These are phyloP conservation scores for Myotis davidii DNA, from an alignment of 2,113 vertebrate genomes.

Conservation along the genomic window DNA sequence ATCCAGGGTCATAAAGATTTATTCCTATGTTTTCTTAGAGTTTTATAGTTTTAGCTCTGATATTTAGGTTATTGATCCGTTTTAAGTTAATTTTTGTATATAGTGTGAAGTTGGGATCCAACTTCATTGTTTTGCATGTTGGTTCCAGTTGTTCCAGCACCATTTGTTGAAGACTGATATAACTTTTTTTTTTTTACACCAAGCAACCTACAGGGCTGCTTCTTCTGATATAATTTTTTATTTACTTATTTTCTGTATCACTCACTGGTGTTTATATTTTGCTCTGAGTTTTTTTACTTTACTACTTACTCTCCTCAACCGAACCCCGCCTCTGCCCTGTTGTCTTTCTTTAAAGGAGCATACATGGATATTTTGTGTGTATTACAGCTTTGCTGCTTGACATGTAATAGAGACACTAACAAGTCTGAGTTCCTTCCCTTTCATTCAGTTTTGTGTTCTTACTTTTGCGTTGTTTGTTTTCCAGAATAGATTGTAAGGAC, in stretches of 20 bases:
- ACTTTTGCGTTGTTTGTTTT: not conserved
- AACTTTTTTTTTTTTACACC: not conserved
- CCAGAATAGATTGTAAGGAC: not conserved
- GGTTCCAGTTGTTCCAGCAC: not conserved
- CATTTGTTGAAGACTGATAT: not conserved
- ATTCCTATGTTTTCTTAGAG: not conserved
- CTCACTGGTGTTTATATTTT: not conserved
- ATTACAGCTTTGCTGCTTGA: not conserved
- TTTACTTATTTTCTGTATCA: not conserved
- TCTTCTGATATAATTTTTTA: not conserved
- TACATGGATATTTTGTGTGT: not conserved
- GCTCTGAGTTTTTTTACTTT: conserved; percentile 27
- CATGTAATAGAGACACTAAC: not conserved
- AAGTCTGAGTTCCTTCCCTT: not conserved
- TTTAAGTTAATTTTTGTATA: not conserved
- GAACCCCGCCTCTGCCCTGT: too few relatives aligned
- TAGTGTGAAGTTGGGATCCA: not conserved
- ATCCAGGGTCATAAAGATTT: not conserved
- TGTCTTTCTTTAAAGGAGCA: not conserved
- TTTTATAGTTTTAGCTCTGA: not conserved
- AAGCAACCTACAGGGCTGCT: too few relatives aligned
- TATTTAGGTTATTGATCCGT: not conserved
- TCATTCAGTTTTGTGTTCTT: not conserved
- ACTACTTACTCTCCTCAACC: not conserved
- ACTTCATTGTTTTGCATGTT: not conserved